Evolutionary conservation across 2,797 vertebrate genomes (phyloP).

Genomic region (Lophius americanus): DNA sequence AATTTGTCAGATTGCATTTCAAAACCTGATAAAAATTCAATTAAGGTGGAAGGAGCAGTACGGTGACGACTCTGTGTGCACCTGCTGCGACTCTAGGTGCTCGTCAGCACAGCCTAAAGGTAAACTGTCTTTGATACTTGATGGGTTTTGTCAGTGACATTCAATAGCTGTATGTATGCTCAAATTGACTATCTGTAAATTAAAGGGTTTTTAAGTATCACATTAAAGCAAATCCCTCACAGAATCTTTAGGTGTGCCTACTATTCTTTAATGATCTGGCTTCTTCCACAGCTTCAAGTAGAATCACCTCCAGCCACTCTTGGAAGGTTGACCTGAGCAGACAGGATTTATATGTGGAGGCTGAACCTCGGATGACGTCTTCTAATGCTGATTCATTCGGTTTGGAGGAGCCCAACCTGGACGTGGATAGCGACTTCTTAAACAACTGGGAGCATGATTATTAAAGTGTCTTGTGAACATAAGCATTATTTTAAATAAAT

Average conservation of each 20-base stretch:
- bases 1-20: neutral
- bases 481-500: conserved; percentile 33
- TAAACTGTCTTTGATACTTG: conserved; percentile 8
- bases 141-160: neutral
- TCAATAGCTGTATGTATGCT: neutral
- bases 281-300: conserved; percentile 13
- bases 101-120: conserved; percentile 16
- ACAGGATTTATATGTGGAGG: neutral
- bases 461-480: neutral
- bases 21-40: conserved; percentile 4
- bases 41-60: conserved; percentile 78
- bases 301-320: conserved; percentile 47
- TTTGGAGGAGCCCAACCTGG: neutral
- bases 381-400: rapidly evolving
- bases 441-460: conserved; percentile 24
- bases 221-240: neutral
- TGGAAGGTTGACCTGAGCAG: conserved; percentile 50
- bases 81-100: conserved; percentile 71
- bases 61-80: conserved; percentile 51
- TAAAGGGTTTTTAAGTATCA: neutral
- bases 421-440: neutral
- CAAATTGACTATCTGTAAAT: neutral
- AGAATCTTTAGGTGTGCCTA: neutral
- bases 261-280: neutral
- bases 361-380: neutral